phyloP scores from a whole-genome alignment of 2,797 vertebrate species.

The Ctenopoma kingsleyae region DNA sequence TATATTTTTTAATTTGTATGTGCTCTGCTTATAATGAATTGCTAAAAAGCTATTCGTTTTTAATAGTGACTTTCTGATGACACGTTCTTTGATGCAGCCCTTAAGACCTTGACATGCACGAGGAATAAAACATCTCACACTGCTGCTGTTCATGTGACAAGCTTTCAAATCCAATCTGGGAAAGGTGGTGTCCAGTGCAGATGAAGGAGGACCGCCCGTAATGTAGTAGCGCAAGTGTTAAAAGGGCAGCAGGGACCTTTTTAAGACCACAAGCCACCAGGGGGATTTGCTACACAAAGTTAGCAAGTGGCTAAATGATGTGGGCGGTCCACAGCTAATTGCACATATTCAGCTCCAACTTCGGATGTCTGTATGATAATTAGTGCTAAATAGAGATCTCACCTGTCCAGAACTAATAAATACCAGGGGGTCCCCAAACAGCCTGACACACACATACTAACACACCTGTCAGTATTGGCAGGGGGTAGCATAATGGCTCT shows the following conservation, averaged over 20 bases:
- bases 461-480: slow-evolving; percentile 74
- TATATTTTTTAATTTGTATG: not conserved
- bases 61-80: not conserved
- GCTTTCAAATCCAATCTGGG: slow-evolving; percentile 28
- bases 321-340: slow-evolving; percentile 65
- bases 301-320: slow-evolving; percentile 66
- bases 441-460: slow-evolving; percentile 51
- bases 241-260: slow-evolving; percentile 79
- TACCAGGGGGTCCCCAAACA: slow-evolving; percentile 67
- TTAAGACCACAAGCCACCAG: slow-evolving; percentile 69
- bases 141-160: slow-evolving; percentile 51
- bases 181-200: slow-evolving; percentile 45
- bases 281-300: slow-evolving; percentile 64
- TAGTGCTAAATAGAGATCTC: slow-evolving; percentile 84
- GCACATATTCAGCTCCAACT: slow-evolving; percentile 56
- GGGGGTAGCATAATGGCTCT: slow-evolving; percentile 59
- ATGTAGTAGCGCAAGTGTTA: slow-evolving; percentile 75
- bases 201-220: slow-evolving; percentile 61
- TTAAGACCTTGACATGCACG: not conserved
- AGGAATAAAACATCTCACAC: slow-evolving; percentile 28
- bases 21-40: no score
- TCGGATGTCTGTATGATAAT: slow-evolving; percentile 67
- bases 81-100: not conserved
- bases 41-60: not conserved
- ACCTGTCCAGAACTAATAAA: slow-evolving; percentile 81